Percentiles rank a stretch among this genome's conserved stretches.
phyloP scores from a whole-genome alignment of 2,888 invertebrate genomes.

The Catocala nupta region DNA sequence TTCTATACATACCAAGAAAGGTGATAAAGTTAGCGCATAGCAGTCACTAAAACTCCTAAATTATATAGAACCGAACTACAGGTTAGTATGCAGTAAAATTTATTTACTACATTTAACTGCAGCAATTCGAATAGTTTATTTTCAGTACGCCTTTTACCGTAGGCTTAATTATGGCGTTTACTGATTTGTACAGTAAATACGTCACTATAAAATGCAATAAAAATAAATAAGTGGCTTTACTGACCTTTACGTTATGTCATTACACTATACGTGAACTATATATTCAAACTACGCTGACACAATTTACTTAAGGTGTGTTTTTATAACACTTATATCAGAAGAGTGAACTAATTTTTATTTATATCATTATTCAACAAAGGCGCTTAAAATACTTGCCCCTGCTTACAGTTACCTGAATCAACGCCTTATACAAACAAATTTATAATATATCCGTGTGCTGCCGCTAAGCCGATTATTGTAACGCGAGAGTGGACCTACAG shows the following conservation, averaged over 20 bases:
- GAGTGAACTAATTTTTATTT: neutral
- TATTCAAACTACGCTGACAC: too few relatives aligned
- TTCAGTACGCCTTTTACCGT: conserved; percentile 16
- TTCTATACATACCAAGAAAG: conserved; percentile 43
- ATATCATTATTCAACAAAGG: neutral
- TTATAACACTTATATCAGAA: too few relatives aligned
- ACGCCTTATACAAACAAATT: conserved; percentile 22
- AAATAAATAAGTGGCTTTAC: neutral
- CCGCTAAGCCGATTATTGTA: conserved; percentile 35
- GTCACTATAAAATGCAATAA: neutral
- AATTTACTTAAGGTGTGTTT: too few relatives aligned
- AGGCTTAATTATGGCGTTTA: conserved; percentile 17
- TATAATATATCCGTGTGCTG: conserved; percentile 27
- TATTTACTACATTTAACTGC: conserved; percentile 25
- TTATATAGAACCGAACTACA: conserved; percentile 18
- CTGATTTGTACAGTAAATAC: conserved; percentile 9
- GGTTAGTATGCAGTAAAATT: conserved; percentile 22
- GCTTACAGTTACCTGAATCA: conserved; percentile 13
- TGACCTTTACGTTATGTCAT: too few relatives aligned
- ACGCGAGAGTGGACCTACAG: conserved; percentile 23
- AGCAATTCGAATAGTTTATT: conserved; percentile 21
- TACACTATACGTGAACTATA: too few relatives aligned
- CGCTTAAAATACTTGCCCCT: conserved; percentile 5
- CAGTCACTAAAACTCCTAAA: conserved; percentile 27
- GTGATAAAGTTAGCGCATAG: conserved; percentile 31